Evolutionary conservation across 2,113 vertebrate genomes (phyloP).

Genomic region (Procavia capensis): DNA sequence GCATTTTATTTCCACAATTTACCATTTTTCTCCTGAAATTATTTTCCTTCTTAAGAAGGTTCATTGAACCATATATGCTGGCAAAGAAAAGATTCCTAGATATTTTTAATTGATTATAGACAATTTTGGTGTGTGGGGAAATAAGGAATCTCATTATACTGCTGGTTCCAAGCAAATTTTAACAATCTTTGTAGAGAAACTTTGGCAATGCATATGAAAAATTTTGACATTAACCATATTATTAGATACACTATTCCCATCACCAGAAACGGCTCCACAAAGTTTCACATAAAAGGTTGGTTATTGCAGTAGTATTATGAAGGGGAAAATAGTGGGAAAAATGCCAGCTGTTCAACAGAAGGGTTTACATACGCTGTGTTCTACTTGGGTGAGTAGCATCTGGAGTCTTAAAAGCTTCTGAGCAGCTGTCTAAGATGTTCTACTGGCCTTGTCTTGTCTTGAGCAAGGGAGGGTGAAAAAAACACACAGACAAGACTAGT

Average conservation of each 20-base stretch:
- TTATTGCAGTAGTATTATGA: background rate
- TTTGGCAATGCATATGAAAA: background rate
- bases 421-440: too few relatives aligned
- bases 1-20: background rate
- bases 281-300: background rate
- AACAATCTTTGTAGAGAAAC: background rate
- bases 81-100: background rate
- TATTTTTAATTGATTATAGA: constrained; percentile 18
- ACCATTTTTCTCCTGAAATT: constrained; percentile 9
- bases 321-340: background rate
- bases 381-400: too few relatives aligned
- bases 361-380: background rate
- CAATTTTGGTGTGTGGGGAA: background rate
- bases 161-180: background rate
- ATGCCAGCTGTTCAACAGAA: background rate
- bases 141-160: background rate
- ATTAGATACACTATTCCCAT: background rate
- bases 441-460: too few relatives aligned
- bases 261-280: background rate
- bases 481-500: too few relatives aligned
- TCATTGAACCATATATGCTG: background rate
- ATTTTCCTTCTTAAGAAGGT: background rate
- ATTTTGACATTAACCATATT: background rate
- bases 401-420: too few relatives aligned
- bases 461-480: too few relatives aligned